phyloP scores from a whole-genome alignment of 2,113 vertebrate species.

The Rhinogobius similis region DNA sequence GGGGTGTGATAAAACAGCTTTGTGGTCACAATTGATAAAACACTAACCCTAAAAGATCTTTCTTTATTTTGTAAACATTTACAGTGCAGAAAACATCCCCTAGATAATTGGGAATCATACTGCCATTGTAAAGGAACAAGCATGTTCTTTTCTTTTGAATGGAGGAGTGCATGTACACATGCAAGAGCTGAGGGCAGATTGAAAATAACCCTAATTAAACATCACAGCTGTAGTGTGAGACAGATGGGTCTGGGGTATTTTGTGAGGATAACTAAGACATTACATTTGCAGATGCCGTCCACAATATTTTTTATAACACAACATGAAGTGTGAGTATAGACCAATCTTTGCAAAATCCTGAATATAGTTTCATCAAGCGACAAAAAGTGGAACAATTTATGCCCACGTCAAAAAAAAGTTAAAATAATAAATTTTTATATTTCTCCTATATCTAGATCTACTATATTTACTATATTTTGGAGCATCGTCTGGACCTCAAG shows the following conservation, averaged over 20 bases:
- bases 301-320: conserved; percentile 10
- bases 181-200: conserved; percentile 49
- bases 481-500: not conserved
- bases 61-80: too few relatives aligned
- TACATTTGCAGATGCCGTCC: conserved; percentile 17
- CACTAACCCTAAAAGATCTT: conserved; percentile 21
- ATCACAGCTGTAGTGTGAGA: conserved; percentile 56
- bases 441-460: not conserved
- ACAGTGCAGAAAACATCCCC: not conserved
- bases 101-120: not conserved
- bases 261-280: conserved; percentile 15
- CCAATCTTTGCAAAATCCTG: not conserved
- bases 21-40: conserved; percentile 46
- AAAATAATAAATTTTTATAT: not conserved
- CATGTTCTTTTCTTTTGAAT: not conserved
- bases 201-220: conserved; percentile 66
- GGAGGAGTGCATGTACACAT: conserved; percentile 16
- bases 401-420: not conserved
- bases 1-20: conserved; percentile 73
- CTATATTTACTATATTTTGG: not conserved
- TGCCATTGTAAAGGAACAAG: not conserved
- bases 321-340: not conserved
- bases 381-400: not conserved
- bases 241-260: conserved; percentile 20
- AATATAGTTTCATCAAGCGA: not conserved